Evolutionary conservation across 2,113 vertebrate species (phyloP), one percentile per base, ranked within the genome.

Genomic region (Tinamus guttatus): DNA sequence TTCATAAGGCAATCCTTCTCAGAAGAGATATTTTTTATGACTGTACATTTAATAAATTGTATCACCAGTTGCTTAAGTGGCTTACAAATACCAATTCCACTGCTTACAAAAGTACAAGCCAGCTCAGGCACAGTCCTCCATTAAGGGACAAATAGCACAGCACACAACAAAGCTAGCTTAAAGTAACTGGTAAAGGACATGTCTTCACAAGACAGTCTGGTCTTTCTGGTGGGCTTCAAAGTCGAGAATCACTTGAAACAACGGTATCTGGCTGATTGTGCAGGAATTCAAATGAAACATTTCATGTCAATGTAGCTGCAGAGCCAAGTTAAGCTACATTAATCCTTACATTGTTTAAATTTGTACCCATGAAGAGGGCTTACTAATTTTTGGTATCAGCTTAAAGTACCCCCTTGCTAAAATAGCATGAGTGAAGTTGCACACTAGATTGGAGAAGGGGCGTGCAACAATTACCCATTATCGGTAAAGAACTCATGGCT

Each of bases 191-290:
- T 47, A 78, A 87, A 71, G 9, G 18, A 41, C 21, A 12, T 2
- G 4, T 12, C 32, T 40, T 67, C 32, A 34, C 4, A n/a, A 1
- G 20, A 40, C 7, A 73, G 40, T 11, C 54, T 19, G 0, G 2
- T 25, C 13, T 24, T 20, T 4, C 41, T 85, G 19, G 27, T 5
- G 30, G 27, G 18, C 60, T 81, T 68, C 5, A 2, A 75, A 79
- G 18, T 25, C 25, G 62, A 41, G 24, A 67, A 60, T 79, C 0
- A 2, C 4, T 4, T 13, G 25, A 89, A 58, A 58, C 17, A 30
- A 30, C 18, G 32, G 28, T 56, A 56, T 56, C 14, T 30, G 28
- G 28, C 9, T 58, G 54, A 58, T 17, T 58, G 16, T 11, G 28
- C 16, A 32, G 54, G 4, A 32, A 58, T 80, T 80, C 43, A 41